Base-by-base conservation (phyloP, 2,113 vertebrate genomes). In the Clarias gariepinus region DNA sequence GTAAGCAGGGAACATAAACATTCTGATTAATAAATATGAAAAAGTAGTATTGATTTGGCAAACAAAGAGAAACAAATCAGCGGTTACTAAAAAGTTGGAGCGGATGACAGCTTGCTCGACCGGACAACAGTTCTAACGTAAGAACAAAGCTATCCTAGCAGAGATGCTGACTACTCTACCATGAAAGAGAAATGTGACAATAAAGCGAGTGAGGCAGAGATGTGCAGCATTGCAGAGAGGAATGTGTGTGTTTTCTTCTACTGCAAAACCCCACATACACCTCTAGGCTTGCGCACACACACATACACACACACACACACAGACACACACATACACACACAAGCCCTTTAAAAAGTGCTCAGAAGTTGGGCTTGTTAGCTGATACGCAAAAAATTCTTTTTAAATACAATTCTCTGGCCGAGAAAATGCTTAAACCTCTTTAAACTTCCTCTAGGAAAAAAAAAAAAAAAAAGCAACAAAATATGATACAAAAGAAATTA, bases 301-400 rank as follows among this genome's bases (percentile, higher is more conserved):
- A 89, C 89, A 90, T 83, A 84, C 83, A 88, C 89, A 90, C 16
- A 63, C n/a, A 71, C 25, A 58, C 19, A 71, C 28, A 61, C 19
- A 33, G 10, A 82, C 66, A 81, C 6, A 78, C 41, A 82, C 28
- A 91, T 89, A 89, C 89, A 90, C 85, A 85, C 83, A 89, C 89
- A 90, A 90, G 88, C 90, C 90, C 88, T 83, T 87, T 66, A 92
- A 90, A 90, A 96, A 96, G 96, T 96, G 96, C 94, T 93, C 94
- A 95, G 94, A 63, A 89, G 95, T 95, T 95, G 93, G 95, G 95
- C 94, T 95, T 93, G 95, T 93, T 94, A 94, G 94, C 95, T 95
- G 95, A 95, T 95, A 95, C 95, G 92, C 95, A 96, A 83, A 36
- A 89, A 88, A 90, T 76, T 79, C 47, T 83, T 68, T 78, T 87